Percentiles rank a stretch among this genome's conserved stretches.
Conservation (phyloP, 2,888 invertebrate species). For the Heterodera filipjevi region DNA sequence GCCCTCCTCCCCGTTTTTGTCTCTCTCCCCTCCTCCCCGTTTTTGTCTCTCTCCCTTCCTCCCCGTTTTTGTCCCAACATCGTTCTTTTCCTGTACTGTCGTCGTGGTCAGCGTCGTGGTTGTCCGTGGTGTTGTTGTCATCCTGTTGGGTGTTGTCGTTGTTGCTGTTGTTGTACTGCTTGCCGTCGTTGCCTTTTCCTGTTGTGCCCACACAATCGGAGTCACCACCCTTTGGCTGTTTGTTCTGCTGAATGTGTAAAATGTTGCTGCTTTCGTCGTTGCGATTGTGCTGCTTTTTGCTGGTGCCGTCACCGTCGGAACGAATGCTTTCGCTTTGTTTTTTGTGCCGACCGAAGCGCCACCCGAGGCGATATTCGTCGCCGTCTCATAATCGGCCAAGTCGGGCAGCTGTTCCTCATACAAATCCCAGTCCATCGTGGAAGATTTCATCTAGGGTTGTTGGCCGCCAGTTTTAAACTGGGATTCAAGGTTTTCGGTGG, state of each 20-base stretch:
- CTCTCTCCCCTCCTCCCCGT: no score
- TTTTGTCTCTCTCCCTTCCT: neutral
- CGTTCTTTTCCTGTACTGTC: neutral
- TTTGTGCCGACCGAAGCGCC: neutral
- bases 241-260: neutral
- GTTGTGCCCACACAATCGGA: neutral
- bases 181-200: neutral
- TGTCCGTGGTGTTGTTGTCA: neutral
- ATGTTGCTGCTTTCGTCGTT: neutral
- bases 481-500: no score
- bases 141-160: neutral
- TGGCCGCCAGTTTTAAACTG: no score
- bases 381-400: conserved; percentile 23
- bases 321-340: neutral
- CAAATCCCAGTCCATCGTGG: conserved; percentile 16
- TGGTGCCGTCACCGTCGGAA: neutral
- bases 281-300: neutral
- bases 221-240: neutral
- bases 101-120: neutral
- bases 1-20: no score
- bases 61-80: neutral
- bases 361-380: neutral
- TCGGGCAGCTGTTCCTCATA: conserved; percentile 24
- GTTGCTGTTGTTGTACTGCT: neutral
- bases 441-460: neutral